These are phyloP conservation scores for Sturmia bella DNA, from an alignment of 2,888 invertebrate species.

Conservation along the genomic window DNA sequence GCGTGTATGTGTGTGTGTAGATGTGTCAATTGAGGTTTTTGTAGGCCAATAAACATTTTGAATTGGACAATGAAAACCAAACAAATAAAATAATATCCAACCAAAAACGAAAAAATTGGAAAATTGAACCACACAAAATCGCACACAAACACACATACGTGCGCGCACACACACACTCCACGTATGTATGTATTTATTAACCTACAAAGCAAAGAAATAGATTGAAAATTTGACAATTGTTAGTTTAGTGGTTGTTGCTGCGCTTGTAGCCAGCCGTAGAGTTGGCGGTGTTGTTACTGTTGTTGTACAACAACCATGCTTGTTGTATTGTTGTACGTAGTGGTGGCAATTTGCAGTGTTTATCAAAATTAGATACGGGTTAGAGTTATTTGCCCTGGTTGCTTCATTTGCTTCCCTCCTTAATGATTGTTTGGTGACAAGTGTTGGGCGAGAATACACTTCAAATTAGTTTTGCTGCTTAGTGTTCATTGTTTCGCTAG, in stretches of 20 bases:
- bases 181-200: background rate
- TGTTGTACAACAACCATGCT: constrained; percentile 3
- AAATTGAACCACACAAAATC: background rate
- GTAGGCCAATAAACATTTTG: constrained; percentile 68
- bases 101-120: constrained; percentile 13
- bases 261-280: background rate
- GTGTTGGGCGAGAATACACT: constrained; percentile 39
- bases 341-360: constrained; percentile 56
- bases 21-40: constrained; percentile 67
- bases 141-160: background rate
- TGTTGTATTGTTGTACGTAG: constrained; percentile 1
- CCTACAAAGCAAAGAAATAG: background rate
- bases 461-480: constrained; percentile 38
- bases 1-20: constrained; percentile 14
- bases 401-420: background rate
- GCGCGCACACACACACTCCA: constrained; percentile 4
- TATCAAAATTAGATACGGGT: constrained; percentile 65
- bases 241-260: constrained; percentile 19
- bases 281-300: background rate
- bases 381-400: constrained; percentile 42
- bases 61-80: constrained; percentile 66
- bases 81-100: constrained; percentile 60
- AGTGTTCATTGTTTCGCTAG: constrained; percentile 42
- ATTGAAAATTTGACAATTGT: constrained; percentile 52
- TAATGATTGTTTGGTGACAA: constrained; percentile 30